Evolutionary conservation across 2,888 invertebrate species (phyloP).

Genomic region (Trissolcus japonicus): DNA sequence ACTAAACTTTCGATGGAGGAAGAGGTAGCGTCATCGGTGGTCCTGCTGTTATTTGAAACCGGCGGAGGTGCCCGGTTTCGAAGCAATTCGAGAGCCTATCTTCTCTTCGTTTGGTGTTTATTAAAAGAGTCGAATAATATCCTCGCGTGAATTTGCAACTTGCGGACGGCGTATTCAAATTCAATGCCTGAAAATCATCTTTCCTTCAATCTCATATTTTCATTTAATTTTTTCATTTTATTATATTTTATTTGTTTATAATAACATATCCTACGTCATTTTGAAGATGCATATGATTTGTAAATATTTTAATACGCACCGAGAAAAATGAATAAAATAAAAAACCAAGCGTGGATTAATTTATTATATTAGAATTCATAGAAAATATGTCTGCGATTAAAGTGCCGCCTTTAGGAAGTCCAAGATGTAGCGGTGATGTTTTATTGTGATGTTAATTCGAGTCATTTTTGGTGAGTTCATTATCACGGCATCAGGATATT

Average conservation of each 20-base stretch:
- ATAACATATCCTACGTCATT: too few relatives aligned
- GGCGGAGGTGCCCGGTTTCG: slow-evolving; percentile 74
- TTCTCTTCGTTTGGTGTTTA: slow-evolving; percentile 58
- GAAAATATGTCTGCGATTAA: too few relatives aligned
- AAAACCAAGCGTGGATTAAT: too few relatives aligned
- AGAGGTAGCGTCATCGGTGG: slow-evolving; percentile 72
- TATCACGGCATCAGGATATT: slow-evolving; percentile 1
- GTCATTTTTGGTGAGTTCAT: slow-evolving; percentile 11
- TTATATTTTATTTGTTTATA: not conserved
- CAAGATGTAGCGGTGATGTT: too few relatives aligned
- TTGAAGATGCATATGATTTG: too few relatives aligned
- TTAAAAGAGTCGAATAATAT: slow-evolving; percentile 55
- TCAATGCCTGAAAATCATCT: slow-evolving; percentile 7
- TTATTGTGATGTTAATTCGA: slow-evolving; percentile 10
- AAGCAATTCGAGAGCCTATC: slow-evolving; percentile 75
- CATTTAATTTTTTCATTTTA: not conserved
- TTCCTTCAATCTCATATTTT: not conserved
- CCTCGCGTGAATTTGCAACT: slow-evolving; percentile 50
- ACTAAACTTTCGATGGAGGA: slow-evolving; percentile 55
- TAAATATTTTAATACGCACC: too few relatives aligned
- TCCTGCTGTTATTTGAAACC: slow-evolving; percentile 74
- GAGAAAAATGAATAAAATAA: too few relatives aligned
- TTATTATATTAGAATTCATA: too few relatives aligned
- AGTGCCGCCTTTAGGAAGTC: too few relatives aligned
- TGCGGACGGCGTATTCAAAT: slow-evolving; percentile 44